Evolutionary conservation across 1,140 invertebrate species (phyloP).

Genomic region (Drosophila serrata): DNA sequence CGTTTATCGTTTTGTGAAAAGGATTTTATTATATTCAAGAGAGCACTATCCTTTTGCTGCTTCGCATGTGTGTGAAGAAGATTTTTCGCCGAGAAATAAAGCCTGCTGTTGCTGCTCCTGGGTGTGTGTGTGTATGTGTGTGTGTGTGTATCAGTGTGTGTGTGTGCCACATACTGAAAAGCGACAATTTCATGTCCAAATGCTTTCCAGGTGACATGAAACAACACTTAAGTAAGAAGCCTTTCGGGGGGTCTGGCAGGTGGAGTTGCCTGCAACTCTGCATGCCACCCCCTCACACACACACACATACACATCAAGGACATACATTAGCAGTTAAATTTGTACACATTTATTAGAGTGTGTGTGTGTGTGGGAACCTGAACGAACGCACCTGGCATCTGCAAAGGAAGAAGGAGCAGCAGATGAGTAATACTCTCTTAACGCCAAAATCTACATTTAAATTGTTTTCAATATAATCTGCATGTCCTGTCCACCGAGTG

Average conservation of each 20-base stretch:
- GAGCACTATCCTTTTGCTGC: slow-evolving; percentile 51
- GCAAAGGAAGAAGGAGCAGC: slow-evolving; percentile 10
- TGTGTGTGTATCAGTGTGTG: slow-evolving; percentile 5
- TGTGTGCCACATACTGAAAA: slow-evolving; percentile 75
- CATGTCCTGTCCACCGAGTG: slow-evolving; percentile 69
- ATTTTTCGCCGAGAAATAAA: slow-evolving; percentile 51
- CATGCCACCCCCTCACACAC: slow-evolving; percentile 6
- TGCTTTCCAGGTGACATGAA: slow-evolving; percentile 85
- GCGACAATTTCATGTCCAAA: slow-evolving; percentile 85
- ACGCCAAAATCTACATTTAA: slow-evolving; percentile 78
- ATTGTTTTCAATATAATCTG: slow-evolving; percentile 84
- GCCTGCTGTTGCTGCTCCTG: slow-evolving; percentile 7
- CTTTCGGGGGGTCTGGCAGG: slow-evolving; percentile 39
- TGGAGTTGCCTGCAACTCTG: slow-evolving; percentile 61
- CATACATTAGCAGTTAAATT: slow-evolving; percentile 30
- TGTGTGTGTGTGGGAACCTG: slow-evolving; percentile 34
- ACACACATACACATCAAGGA: slow-evolving; percentile 20
- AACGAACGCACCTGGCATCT: slow-evolving; percentile 57
- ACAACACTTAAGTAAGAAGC: slow-evolving; percentile 84
- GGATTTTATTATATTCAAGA: slow-evolving; percentile 80
- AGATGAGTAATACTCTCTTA: slow-evolving; percentile 66
- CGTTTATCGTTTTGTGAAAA: slow-evolving; percentile 66
- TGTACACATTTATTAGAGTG: slow-evolving; percentile 19
- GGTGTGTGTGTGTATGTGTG: slow-evolving; percentile 29
- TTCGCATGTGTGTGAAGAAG: slow-evolving; percentile 67